Evolutionary conservation across 2,113 vertebrate genomes (phyloP), one percentile per base, ranked within the genome.

Genomic region (Leucopsar rothschildi): DNA sequence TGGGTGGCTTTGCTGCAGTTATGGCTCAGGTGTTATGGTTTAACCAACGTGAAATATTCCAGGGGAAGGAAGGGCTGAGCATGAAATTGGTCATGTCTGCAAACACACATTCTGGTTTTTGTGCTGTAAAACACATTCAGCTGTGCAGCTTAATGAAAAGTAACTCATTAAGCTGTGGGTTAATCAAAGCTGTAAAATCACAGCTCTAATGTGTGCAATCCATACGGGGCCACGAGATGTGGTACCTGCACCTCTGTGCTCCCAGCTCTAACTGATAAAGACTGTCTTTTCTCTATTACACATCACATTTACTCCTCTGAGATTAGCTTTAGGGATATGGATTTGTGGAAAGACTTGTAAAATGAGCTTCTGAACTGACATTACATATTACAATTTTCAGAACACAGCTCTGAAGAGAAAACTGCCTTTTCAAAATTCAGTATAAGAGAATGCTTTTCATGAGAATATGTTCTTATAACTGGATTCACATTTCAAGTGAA

Each of bases 271-370:
- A 5, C 70, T 89, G 72, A 45, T 86, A 91, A 92, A 91, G 29
- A 31, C 35, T 2, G 3, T 79, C 40, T 76, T 72, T 85, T 79
- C 66, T 76, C 73, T 6, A 15, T 68, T 89, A 42, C 50, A 55
- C 59, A 45, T 90, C 64, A 28, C 66, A 69, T 44, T 93, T 73
- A 64, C 56, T 79, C 70, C 44, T 82, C 52, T 31, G 37, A 68
- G 83, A 68, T 78, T n/a, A 60, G 44, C 64, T 81, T 60, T 40
- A 79, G 57, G 57, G 73, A 18, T 35, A 40, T 60, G 6, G 33
- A 82, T 86, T 89, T 82, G 47, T 79, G 83, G 60, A 29, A 68
- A 25, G 71, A 73, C 25, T 60, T 78, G 72, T 88, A 89, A 96
- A 84, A 89, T 11, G 56, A 71, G 33, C 35, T 64, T 92, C 82